Evolutionary conservation across 2,797 vertebrate species (phyloP).

Genomic region (Limnodromus scolopaceus): DNA sequence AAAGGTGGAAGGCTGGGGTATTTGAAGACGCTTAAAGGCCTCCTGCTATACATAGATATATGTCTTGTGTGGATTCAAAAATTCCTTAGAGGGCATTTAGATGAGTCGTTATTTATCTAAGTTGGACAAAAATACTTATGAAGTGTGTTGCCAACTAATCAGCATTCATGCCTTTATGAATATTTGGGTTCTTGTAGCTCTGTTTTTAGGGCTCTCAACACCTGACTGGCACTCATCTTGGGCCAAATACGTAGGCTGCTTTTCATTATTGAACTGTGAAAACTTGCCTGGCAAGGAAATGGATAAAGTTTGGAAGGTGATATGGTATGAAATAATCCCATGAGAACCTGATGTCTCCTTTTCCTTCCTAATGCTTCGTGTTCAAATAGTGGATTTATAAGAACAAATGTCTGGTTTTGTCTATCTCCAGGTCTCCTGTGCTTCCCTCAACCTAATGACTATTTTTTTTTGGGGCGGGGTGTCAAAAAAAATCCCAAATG

Average conservation of each 20-base stretch:
- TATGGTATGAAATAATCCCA: background rate
- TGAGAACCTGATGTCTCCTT: background rate
- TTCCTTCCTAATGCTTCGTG: background rate
- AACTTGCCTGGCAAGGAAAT: background rate
- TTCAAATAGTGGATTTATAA: background rate
- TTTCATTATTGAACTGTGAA: background rate
- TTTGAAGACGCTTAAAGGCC: background rate
- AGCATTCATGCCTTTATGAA: background rate
- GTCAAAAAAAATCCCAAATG: background rate
- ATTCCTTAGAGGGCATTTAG: background rate
- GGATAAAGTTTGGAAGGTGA: background rate
- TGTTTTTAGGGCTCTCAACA: background rate
- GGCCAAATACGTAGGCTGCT: background rate
- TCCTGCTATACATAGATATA: fast-evolving
- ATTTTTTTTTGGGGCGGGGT: background rate
- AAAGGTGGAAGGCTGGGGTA: background rate
- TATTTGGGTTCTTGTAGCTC: background rate
- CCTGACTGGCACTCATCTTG: background rate
- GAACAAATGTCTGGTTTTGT: background rate
- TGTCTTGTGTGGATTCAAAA: background rate
- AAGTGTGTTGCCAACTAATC: background rate
- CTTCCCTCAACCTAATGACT: background rate
- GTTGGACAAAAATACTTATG: background rate
- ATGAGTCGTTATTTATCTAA: background rate
- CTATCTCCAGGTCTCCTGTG: background rate